Percentiles rank a stretch among this genome's conserved stretches.
These are phyloP conservation scores for Microtus montanus DNA, from an alignment of 2,113 vertebrate genomes.

Conservation along the genomic window DNA sequence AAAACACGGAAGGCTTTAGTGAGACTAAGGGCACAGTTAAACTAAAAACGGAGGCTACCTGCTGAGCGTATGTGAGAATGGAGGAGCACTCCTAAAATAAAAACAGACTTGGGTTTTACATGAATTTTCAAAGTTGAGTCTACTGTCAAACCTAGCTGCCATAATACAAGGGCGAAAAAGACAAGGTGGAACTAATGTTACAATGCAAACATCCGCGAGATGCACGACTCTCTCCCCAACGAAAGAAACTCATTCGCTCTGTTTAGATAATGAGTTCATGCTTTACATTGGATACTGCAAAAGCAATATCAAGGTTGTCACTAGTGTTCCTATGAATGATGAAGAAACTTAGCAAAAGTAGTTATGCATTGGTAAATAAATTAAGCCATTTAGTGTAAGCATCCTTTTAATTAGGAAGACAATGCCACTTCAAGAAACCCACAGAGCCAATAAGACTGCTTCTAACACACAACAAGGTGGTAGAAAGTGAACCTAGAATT, in stretches of 20 bases:
- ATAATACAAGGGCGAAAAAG: background rate
- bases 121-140: background rate
- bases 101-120: background rate
- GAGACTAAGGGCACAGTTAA: background rate
- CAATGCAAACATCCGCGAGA: background rate
- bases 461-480: background rate
- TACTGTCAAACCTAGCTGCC: background rate
- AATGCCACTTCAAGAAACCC: background rate
- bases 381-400: background rate
- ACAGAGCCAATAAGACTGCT: background rate
- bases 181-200: background rate
- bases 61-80: background rate
- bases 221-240: background rate
- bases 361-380: background rate
- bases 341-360: background rate
- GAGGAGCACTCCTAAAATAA: background rate
- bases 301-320: background rate
- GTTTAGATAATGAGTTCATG: background rate
- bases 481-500: slow-evolving; percentile 52
- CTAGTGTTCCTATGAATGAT: background rate
- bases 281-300: background rate
- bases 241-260: background rate
- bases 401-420: background rate
- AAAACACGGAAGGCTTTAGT: background rate
- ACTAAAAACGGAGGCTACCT: background rate